These are phyloP conservation scores for Xiphorhynchus erythropygius DNA, from an alignment of 2,797 vertebrate species.

Conservation along the genomic window DNA sequence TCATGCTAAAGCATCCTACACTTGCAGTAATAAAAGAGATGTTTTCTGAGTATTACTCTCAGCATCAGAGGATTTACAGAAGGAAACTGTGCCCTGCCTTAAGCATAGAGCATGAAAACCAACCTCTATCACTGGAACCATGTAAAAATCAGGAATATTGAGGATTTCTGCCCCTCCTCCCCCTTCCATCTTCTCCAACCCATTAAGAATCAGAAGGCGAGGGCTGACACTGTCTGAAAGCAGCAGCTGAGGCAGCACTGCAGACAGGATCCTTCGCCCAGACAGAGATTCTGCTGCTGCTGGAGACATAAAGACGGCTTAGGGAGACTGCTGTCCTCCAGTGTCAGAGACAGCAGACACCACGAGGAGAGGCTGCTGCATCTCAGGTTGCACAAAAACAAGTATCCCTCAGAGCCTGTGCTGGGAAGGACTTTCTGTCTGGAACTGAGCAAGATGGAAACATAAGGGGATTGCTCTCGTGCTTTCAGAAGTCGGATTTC, in stretches of 20 bases:
- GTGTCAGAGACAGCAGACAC: neutral
- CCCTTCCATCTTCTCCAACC: neutral
- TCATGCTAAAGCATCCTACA: neutral
- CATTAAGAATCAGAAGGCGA: neutral
- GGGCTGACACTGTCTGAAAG: neutral
- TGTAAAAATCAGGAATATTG: neutral
- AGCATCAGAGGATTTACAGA: neutral
- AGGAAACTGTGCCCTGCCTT: neutral
- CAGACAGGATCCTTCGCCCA: neutral
- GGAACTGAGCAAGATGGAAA: neutral
- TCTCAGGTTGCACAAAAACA: neutral
- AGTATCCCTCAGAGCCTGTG: neutral
- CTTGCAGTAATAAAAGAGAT: neutral
- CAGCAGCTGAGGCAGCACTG: neutral
- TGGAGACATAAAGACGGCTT: neutral
- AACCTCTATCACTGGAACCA: neutral
- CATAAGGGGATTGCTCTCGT: rapidly evolving
- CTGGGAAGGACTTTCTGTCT: neutral
- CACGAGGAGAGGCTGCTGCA: neutral
- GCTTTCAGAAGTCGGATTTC: neutral
- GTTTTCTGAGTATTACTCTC: neutral
- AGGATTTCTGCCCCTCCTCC: neutral
- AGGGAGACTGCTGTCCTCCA: neutral
- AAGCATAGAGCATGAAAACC: neutral
- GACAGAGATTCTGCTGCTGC: neutral